Conservation (phyloP, 2,888 invertebrate genomes). For the Sinotaia quadrata region DNA sequence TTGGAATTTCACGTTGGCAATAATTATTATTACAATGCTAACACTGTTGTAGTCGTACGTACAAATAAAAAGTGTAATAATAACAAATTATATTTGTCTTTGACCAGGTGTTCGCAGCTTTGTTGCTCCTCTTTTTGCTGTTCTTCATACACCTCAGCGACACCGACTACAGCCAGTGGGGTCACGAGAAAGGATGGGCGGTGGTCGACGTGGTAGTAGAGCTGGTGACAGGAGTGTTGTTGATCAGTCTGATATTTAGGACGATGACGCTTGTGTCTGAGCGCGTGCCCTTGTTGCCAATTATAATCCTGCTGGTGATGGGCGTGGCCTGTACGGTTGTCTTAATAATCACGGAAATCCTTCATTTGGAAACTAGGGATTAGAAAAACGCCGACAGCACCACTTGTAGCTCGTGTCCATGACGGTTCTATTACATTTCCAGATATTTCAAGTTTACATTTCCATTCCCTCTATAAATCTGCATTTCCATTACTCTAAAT, state of each 20-base stretch:
- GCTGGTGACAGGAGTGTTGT: constrained; percentile 39
- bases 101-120: background rate
- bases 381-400: no score
- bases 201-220: constrained; percentile 35
- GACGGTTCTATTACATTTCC: no score
- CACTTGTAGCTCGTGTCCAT: no score
- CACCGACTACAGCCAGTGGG: constrained; percentile 43
- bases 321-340: background rate
- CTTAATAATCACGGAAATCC: background rate
- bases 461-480: no score
- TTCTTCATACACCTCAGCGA: constrained; percentile 38
- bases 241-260: constrained; percentile 31
- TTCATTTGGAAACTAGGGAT: no score
- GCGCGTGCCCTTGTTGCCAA: background rate
- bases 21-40: no score
- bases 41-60: no score
- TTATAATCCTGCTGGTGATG: background rate
- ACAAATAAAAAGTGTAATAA: no score
- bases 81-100: background rate
- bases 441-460: no score
- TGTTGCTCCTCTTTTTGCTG: constrained; percentile 29
- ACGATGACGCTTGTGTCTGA: background rate
- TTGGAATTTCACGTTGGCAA: no score
- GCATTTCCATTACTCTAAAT: no score
- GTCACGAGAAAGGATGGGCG: constrained; percentile 35